Conservation (phyloP, 1,140 invertebrate species). For the Psilanteris sp. region DNA sequence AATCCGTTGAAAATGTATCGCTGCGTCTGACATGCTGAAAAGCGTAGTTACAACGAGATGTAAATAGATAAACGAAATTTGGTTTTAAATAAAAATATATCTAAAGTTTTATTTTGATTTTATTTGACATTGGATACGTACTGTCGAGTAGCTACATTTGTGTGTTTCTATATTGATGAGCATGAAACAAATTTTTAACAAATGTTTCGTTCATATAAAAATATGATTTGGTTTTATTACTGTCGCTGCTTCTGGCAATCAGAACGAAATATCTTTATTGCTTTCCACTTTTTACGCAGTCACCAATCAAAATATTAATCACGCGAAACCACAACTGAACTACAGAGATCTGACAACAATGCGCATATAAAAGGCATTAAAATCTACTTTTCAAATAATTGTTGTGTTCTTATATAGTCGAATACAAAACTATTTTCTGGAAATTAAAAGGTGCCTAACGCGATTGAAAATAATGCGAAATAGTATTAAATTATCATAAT, state of each 20-base stretch:
- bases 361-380: too few relatives aligned
- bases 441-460: too few relatives aligned
- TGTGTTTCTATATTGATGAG: constrained; percentile 18
- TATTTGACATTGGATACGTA: too few relatives aligned
- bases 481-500: too few relatives aligned
- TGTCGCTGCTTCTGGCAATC: background rate
- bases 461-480: too few relatives aligned
- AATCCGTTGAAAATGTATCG: background rate
- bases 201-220: constrained; percentile 7
- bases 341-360: background rate
- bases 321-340: constrained; percentile 1
- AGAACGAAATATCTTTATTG: constrained; percentile 20
- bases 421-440: too few relatives aligned
- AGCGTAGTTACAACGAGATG: background rate
- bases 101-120: too few relatives aligned
- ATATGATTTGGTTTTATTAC: constrained; percentile 24
- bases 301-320: constrained; percentile 34
- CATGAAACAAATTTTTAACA: constrained; percentile 15
- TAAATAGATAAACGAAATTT: constrained; percentile 1
- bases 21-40: constrained; percentile 14
- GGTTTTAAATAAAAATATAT: constrained; percentile 1
- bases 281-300: constrained; percentile 22
- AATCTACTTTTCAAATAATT: too few relatives aligned
- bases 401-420: too few relatives aligned
- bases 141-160: constrained; percentile 1